Evolutionary conservation across 92 coral and sea anemone species (phyloP), one percentile per base, ranked within the genome.

Genomic region (Epizoanthus ramosus): DNA sequence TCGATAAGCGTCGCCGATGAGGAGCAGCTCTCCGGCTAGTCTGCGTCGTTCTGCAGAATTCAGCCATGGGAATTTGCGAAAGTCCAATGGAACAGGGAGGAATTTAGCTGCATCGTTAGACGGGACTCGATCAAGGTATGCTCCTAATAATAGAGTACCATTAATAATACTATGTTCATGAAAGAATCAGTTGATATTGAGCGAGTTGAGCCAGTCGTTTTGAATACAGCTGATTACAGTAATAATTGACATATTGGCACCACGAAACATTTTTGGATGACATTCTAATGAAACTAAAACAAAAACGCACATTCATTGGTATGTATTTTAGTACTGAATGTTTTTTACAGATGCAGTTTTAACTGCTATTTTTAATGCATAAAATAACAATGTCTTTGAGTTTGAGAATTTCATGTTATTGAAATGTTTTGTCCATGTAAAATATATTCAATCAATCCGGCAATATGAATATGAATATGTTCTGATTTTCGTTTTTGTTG

Each of bases 21-120:
- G 99, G 58, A 97, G 88, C 83, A 86, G 83, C 18, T 88, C 93
- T 12, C 91, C 94, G 2, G 95, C 92, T 13, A 87, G 86, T 69
- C 64, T 90, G 71, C 91, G 97, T 33, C 92, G 93, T 33, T 90
- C 94, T 37, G 82, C 71, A 77, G 82, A 77, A 77, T 77, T 77
- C 71, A 77, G 57, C 50, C 71, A 63, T 16, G 95, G 98, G 35
- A 90, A 94, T 66, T 90, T 89, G 69, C 97, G 98, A 33, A 89
- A 90, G 66, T 94, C 93, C 16, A 25, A 83, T 0, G 88, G 93
- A 9, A 63, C 79, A 53, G 75, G 84, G 61, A 85, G 90, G 77
- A 84, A 87, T 25, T 79, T 97, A 3, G 99, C 99, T 7, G 99
- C 99, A 21, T 97, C 99, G 54, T 90, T 97, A 69, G 99, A 97